phyloP scores from a whole-genome alignment of 1,140 invertebrate genomes.

The Lepeophtheirus salmonis region DNA sequence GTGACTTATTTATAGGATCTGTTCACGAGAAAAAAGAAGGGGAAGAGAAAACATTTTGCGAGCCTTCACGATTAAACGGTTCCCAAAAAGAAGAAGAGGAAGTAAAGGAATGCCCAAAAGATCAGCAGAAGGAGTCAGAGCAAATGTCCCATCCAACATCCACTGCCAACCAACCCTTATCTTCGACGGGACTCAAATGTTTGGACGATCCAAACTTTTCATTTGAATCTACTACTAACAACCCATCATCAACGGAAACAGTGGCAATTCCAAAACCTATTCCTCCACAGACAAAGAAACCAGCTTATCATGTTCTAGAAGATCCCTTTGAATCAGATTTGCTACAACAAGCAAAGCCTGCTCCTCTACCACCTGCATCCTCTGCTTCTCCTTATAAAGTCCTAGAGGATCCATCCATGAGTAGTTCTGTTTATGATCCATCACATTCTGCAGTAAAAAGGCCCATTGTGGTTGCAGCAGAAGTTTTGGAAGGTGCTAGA shows the following conservation, averaged over 20 bases:
- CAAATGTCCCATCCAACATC: no score
- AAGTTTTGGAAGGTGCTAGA: constrained; percentile 55
- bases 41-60: neutral
- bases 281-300: constrained; percentile 1
- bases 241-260: no score
- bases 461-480: constrained; percentile 37
- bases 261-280: no score
- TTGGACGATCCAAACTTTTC: constrained; percentile 9
- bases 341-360: neutral
- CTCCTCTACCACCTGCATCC: constrained; percentile 17
- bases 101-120: neutral
- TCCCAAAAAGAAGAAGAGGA: neutral
- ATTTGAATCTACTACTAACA: constrained; percentile 6
- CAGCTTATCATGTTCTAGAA: constrained; percentile 26
- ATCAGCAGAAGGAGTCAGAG: neutral
- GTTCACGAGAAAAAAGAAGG: constrained; percentile 1
- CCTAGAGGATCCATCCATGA: constrained; percentile 19
- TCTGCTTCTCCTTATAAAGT: constrained; percentile 24
- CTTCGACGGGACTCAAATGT: neutral
- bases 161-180: neutral
- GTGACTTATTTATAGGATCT: no score
- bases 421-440: constrained; percentile 20
- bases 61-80: neutral
- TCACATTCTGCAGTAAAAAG: constrained; percentile 14
- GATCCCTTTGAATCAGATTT: constrained; percentile 24